Evolutionary conservation across 2,888 invertebrate species (phyloP), one percentile per base, ranked within the genome.

Genomic region (Athrips mouffetella): DNA sequence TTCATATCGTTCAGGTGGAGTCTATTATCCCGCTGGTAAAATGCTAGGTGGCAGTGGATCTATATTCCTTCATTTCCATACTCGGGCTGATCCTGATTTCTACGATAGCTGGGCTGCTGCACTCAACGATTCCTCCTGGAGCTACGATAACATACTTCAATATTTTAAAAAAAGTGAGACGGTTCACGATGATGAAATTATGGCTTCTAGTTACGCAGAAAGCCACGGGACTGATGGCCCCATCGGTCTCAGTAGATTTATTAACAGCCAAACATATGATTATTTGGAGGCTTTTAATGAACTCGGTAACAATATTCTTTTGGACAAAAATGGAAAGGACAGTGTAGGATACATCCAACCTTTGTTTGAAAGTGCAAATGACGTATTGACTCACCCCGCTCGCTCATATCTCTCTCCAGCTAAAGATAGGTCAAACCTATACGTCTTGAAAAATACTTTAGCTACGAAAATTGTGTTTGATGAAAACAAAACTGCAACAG

Each of bases 51-150:
- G 94, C 0, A 88, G 89, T 10, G 92, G 92, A 42, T 79, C 88
- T 0, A 76, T 91, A 4, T 94, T 94, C 65, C 91, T 89, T 37
- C 92, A 93, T 92, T 64, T 91, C 3, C 91, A 93, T 60, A 76
- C 91, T 0, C 80, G 91, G 56, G 94, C 94, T 0, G 92, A 92
- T 66, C 86, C 89, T 15, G 73, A 69, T 4, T 93, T 94, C 63
- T 94, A 90, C 63, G 69, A 88, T 1, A 71, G 82, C 0, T 96
- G 96, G 96, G 91, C 90, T 0, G 11, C 21, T 13, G 78, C 76
- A 1, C 61, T 89, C 47, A 94, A 92, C 0, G 92, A 92, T 45
- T 62, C 76, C 0, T 66, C 65, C 0, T 76, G 76, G 75, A 58
- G 62, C 25, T 73, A 64, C 67, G 50, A 65, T 1, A 57, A 59